A percentile compares a stretch with the other conserved stretches of the same genome.
These are phyloP conservation scores for Ammospiza caudacuta DNA, from an alignment of 2,113 vertebrate species.

Conservation along the genomic window DNA sequence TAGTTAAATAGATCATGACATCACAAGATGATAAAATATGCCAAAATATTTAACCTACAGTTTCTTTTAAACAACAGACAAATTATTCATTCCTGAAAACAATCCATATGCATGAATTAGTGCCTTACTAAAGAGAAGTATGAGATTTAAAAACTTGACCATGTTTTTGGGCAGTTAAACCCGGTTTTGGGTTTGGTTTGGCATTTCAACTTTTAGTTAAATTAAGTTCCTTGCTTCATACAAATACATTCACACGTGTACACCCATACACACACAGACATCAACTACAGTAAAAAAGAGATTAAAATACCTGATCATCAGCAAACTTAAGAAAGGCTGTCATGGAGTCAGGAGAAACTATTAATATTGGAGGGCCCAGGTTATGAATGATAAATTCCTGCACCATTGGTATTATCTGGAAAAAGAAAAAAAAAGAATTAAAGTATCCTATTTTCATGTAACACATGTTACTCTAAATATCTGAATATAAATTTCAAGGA, in stretches of 20 bases:
- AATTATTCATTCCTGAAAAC: not conserved
- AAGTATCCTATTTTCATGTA: not conserved
- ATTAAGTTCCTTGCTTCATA: not conserved
- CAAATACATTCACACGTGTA: fast-evolving
- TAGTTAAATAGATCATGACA: not conserved
- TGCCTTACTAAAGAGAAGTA: not conserved
- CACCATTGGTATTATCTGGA: slow-evolving; percentile 84
- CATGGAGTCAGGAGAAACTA: slow-evolving; percentile 88
- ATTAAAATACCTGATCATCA: slow-evolving; percentile 81
- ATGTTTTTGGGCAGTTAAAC: not conserved
- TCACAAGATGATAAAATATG: not conserved
- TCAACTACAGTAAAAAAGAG: not conserved
- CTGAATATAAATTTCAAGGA: not conserved
- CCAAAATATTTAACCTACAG: not conserved
- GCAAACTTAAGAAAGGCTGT: slow-evolving; percentile 87
- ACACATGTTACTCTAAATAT: not conserved
- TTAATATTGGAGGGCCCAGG: slow-evolving; percentile 81
- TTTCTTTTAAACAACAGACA: not conserved
- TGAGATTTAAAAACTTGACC: not conserved
- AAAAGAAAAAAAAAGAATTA: not conserved
- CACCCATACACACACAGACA: not conserved
- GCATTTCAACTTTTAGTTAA: not conserved
- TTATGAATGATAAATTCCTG: slow-evolving; percentile 82
- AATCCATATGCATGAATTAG: not conserved
- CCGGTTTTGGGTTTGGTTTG: not conserved